Percentiles rank a stretch among this genome's conserved stretches.
phyloP scores from a whole-genome alignment of 2,888 invertebrate species.

The Pharmacophagus antenor region DNA sequence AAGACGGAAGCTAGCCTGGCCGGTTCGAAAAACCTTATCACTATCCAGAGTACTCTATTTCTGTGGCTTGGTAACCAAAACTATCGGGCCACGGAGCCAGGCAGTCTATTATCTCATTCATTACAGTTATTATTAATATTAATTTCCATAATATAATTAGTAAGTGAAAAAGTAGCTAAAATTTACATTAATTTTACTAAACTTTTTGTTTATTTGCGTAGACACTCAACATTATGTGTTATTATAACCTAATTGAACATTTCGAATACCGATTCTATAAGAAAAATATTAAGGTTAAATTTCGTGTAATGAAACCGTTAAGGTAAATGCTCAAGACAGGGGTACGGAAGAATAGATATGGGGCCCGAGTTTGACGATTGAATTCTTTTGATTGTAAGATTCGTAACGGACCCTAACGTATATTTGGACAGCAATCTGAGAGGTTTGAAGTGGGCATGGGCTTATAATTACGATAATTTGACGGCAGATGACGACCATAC shows the following conservation, averaged over 20 bases:
- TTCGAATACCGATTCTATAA: slow-evolving; percentile 36
- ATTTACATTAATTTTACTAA: slow-evolving; percentile 64
- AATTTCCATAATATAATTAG: too few relatives aligned
- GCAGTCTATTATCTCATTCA: too few relatives aligned
- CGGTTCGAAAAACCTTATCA: too few relatives aligned
- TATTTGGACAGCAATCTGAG: slow-evolving; percentile 79
- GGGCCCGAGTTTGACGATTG: slow-evolving; percentile 67
- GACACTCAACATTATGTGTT: slow-evolving; percentile 64
- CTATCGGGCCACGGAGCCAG: too few relatives aligned
- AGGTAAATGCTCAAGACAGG: slow-evolving; percentile 45
- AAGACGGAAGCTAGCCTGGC: too few relatives aligned
- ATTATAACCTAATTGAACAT: slow-evolving; percentile 16
- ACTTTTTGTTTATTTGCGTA: slow-evolving; percentile 75
- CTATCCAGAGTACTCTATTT: too few relatives aligned
- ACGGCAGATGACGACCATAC: slow-evolving; percentile 63
- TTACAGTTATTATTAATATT: too few relatives aligned
- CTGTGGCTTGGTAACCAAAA: too few relatives aligned
- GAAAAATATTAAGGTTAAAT: slow-evolving; percentile 34
- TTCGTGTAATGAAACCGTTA: slow-evolving; percentile 32
- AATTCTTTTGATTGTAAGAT: slow-evolving; percentile 71
- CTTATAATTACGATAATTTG: slow-evolving; percentile 79
- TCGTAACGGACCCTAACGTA: slow-evolving; percentile 79
- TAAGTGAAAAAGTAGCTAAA: too few relatives aligned
- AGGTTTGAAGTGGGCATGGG: slow-evolving; percentile 73
- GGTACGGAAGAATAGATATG: slow-evolving; percentile 77